phyloP scores from a whole-genome alignment of 2,113 vertebrate species.

The Nettapus auritus region DNA sequence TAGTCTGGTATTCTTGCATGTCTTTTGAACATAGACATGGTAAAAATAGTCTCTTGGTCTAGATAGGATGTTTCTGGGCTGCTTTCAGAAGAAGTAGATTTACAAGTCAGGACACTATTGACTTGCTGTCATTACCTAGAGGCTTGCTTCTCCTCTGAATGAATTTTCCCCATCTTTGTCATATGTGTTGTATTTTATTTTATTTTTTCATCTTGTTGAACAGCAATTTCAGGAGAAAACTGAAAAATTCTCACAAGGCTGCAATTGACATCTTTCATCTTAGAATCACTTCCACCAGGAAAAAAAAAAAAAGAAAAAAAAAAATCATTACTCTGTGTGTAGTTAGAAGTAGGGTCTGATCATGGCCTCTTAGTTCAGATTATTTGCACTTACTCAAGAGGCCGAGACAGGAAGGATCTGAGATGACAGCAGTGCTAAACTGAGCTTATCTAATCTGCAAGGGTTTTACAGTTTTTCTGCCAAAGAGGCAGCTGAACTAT shows the following conservation, averaged over 20 bases:
- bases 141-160: not conserved
- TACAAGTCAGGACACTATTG: rapidly evolving
- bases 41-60: not conserved
- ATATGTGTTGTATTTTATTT: not conserved
- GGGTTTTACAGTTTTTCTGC: not conserved
- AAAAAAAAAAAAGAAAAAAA: not conserved
- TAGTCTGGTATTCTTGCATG: not conserved
- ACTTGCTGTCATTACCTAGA: not conserved
- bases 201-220: not conserved
- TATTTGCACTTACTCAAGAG: conserved; percentile 1
- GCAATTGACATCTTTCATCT: not conserved
- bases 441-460: not conserved
- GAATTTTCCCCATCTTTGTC: not conserved
- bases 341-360: not conserved
- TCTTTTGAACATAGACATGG: not conserved
- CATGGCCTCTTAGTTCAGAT: not conserved
- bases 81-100: not conserved
- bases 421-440: not conserved
- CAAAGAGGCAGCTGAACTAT: not conserved
- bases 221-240: not conserved
- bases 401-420: not conserved
- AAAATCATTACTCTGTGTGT: not conserved
- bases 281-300: not conserved
- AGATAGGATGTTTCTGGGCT: not conserved
- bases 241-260: not conserved